Percentiles rank a stretch among this genome's conserved stretches.
Evolutionary conservation across 2,113 vertebrate genomes (phyloP).

Genomic region (Colinus virginianus): DNA sequence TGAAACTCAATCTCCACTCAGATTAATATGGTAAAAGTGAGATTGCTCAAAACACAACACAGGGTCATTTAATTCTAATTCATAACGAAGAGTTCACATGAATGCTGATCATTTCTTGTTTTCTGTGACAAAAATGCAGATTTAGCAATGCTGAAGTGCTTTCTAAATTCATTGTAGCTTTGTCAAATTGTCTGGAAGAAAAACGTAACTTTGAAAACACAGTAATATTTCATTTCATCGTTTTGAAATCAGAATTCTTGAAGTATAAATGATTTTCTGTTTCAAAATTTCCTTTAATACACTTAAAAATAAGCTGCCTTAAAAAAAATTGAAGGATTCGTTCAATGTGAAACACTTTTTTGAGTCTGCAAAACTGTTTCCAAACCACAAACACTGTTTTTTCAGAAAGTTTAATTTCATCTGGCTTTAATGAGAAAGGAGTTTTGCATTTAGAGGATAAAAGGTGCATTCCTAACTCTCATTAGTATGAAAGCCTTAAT

Average conservation of each 20-base stretch:
- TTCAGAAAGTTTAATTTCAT: neutral
- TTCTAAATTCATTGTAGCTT: slow-evolving; percentile 47
- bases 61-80: slow-evolving; percentile 24
- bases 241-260: slow-evolving; percentile 29
- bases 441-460: neutral
- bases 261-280: slow-evolving; percentile 26
- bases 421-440: slow-evolving; percentile 6
- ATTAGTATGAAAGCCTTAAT: neutral
- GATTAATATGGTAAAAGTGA: slow-evolving; percentile 39
- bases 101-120: slow-evolving; percentile 36
- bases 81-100: slow-evolving; percentile 44
- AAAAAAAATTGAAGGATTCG: neutral
- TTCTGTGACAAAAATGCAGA: slow-evolving; percentile 41
- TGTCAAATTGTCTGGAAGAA: slow-evolving; percentile 59
- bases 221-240: slow-evolving; percentile 49
- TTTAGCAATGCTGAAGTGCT: slow-evolving; percentile 50
- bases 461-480: neutral
- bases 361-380: neutral
- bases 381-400: neutral
- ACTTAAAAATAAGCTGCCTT: slow-evolving; percentile 1
- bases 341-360: neutral
- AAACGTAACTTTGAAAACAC: slow-evolving; percentile 41
- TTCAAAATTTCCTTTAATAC: slow-evolving; percentile 36
- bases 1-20: neutral
- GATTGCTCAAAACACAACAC: slow-evolving; percentile 34